These are phyloP conservation scores for Hydrozoanthus gracilis DNA, from an alignment of 92 coral and sea anemone genomes.

Conservation along the genomic window DNA sequence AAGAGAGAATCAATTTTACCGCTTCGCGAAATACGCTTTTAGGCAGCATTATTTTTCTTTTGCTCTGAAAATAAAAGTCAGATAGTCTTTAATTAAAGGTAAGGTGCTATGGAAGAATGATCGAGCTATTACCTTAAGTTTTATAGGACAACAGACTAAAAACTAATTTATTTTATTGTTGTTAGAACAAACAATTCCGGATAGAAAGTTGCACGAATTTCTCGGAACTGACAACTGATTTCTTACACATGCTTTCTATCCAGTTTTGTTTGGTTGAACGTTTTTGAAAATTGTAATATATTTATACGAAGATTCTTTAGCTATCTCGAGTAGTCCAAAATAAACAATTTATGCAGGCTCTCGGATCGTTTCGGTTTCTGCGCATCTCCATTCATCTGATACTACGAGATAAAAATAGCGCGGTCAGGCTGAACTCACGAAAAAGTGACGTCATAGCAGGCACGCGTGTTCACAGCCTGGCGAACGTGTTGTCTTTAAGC, in stretches of 20 bases:
- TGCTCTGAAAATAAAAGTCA: neutral
- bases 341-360: neutral
- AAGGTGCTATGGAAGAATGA: too few relatives aligned
- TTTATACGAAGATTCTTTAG: neutral
- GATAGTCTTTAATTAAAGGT: too few relatives aligned
- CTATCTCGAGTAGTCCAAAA: neutral
- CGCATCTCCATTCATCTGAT: slow-evolving; percentile 3
- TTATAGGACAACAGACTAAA: neutral
- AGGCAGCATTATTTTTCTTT: neutral
- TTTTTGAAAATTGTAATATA: neutral
- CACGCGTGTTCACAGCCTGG: slow-evolving; percentile 48
- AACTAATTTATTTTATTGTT: neutral
- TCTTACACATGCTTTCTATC: neutral
- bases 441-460: slow-evolving; percentile 38
- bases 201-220: neutral
- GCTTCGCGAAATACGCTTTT: neutral
- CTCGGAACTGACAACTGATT: neutral
- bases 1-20: slow-evolving; percentile 18
- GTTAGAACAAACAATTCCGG: neutral
- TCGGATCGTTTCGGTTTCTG: neutral
- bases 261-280: neutral
- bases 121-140: too few relatives aligned
- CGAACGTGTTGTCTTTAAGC: slow-evolving; percentile 38
- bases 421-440: slow-evolving; percentile 50
- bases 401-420: slow-evolving; percentile 25